phyloP scores from a whole-genome alignment of 2,113 vertebrate genomes.

The Hippolais icterina region DNA sequence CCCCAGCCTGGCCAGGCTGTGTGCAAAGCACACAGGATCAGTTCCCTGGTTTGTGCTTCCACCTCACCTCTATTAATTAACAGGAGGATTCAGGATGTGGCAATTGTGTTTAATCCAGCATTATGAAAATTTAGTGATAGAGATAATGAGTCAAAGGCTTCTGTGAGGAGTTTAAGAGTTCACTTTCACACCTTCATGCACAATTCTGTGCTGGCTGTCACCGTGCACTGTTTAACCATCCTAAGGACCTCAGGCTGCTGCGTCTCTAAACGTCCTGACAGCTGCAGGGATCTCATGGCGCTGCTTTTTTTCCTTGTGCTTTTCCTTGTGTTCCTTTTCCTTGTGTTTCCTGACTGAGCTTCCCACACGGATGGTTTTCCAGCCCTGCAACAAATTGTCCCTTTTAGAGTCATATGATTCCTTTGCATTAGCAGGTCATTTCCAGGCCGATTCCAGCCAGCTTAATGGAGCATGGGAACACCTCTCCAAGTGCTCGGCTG shows the following conservation, averaged over 20 bases:
- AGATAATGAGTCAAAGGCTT: not conserved
- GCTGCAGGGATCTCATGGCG: not conserved
- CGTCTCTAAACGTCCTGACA: accelerated
- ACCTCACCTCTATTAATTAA: not conserved
- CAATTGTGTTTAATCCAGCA: not conserved
- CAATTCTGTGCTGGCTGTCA: not conserved
- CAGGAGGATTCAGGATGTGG: not conserved
- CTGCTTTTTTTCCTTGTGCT: not conserved
- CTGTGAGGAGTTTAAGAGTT: not conserved
- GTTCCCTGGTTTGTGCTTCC: not conserved
- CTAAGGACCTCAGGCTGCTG: not conserved
- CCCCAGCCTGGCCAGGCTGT: not conserved
- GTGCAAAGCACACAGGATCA: not conserved
- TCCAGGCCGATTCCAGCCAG: not conserved
- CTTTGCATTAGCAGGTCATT: not conserved
- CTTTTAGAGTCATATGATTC: not conserved
- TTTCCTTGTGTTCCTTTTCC: not conserved
- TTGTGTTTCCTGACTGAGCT: not conserved
- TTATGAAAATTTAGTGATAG: not conserved
- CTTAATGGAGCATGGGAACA: not conserved
- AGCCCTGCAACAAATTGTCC: not conserved
- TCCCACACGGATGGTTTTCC: not conserved
- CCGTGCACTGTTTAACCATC: not conserved
- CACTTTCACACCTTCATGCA: not conserved
- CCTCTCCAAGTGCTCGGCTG: not conserved